phyloP scores from a whole-genome alignment of 2,888 invertebrate species.

The Melanophora roralis region DNA sequence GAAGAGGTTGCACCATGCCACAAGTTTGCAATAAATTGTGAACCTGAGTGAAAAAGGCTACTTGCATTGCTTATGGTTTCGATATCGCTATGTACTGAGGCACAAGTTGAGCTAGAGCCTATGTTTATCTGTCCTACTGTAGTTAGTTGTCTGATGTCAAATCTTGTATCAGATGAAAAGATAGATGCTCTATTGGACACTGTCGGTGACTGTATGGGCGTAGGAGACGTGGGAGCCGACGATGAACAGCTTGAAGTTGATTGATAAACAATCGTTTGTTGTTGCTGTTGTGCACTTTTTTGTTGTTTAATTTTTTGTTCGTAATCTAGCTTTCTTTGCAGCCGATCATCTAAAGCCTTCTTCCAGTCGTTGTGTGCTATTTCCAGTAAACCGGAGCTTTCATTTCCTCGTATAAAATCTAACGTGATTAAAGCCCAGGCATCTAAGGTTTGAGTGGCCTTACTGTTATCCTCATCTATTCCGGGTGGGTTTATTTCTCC shows the following conservation, averaged over 20 bases:
- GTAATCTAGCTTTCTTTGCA: constrained; percentile 68
- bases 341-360: constrained; percentile 68
- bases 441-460: constrained; percentile 87
- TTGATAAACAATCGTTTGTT: not conserved
- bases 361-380: constrained; percentile 71
- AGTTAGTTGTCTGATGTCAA: not conserved
- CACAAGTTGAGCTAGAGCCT: not conserved
- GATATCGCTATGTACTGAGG: not conserved
- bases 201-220: constrained; percentile 35
- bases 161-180: not conserved
- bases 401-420: constrained; percentile 78
- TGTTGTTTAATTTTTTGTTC: constrained; percentile 59
- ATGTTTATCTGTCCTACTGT: not conserved
- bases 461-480: constrained; percentile 86
- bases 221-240: constrained; percentile 71
- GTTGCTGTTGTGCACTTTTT: not conserved
- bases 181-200: constrained; percentile 14
- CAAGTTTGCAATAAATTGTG: constrained; percentile 82
- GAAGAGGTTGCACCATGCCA: constrained; percentile 78
- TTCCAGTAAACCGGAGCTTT: constrained; percentile 66
- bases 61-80: constrained; percentile 53
- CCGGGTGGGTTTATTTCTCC: constrained; percentile 85
- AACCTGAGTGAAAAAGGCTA: constrained; percentile 78
- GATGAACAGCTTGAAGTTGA: constrained; percentile 63
- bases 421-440: constrained; percentile 83